Percentiles rank a stretch among this genome's conserved stretches.
These are phyloP conservation scores for Natator depressus DNA, from an alignment of 2,113 vertebrate genomes.

Conservation along the genomic window DNA sequence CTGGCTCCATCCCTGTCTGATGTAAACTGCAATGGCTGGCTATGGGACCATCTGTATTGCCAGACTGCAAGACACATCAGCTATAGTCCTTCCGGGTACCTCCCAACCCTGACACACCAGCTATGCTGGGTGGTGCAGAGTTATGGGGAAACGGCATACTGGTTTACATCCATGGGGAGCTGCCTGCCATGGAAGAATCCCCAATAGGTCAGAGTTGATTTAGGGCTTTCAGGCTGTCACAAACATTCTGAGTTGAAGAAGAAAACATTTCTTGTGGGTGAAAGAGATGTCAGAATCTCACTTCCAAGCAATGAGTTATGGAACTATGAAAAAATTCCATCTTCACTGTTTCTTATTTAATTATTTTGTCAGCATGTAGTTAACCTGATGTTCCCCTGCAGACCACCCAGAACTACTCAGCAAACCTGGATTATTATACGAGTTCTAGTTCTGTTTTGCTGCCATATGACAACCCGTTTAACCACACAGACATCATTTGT, in stretches of 20 bases:
- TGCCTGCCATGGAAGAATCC: background rate
- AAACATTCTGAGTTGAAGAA: background rate
- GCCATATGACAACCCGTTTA: background rate
- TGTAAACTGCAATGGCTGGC: background rate
- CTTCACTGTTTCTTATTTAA: background rate
- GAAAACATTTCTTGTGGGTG: background rate
- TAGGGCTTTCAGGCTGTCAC: too few relatives aligned
- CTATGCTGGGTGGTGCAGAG: background rate
- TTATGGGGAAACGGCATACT: background rate
- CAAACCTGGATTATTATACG: constrained; percentile 23
- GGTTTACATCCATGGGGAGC: background rate
- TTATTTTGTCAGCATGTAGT: background rate
- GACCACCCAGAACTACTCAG: background rate
- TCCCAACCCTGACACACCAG: background rate
- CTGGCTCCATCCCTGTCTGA: background rate
- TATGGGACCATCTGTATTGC: background rate
- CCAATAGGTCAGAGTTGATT: background rate
- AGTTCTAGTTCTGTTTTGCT: background rate
- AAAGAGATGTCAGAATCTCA: background rate
- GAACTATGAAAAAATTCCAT: background rate
- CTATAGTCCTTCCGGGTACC: background rate
- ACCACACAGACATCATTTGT: constrained; percentile 60
- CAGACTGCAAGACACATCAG: background rate
- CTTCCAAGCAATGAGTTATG: background rate
- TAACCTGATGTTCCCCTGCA: constrained; percentile 16